Evolutionary conservation across 2,797 vertebrate species (phyloP).

Genomic region (Pseudochromis fuscus): DNA sequence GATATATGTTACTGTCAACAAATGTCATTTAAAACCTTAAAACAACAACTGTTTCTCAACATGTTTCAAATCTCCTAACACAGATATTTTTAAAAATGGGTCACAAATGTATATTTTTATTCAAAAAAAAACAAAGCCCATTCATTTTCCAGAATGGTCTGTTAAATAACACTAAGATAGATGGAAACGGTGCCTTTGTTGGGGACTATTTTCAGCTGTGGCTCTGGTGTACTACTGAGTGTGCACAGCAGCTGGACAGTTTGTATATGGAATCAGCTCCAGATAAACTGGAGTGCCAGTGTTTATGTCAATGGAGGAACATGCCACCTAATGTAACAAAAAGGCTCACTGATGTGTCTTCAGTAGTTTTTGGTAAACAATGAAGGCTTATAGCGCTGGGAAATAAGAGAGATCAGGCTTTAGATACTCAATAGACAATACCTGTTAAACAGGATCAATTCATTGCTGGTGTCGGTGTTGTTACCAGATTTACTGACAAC

Average conservation of each 20-base stretch:
- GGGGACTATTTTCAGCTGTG: not conserved
- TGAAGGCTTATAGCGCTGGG: not conserved
- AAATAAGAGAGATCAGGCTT: conserved; percentile 5
- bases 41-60: too few species aligned
- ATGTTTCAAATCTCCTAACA: too few species aligned
- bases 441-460: conserved; percentile 3
- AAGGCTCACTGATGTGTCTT: not conserved
- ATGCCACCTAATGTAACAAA: not conserved
- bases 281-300: not conserved
- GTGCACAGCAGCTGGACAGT: not conserved
- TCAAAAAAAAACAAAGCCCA: not conserved
- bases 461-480: not conserved
- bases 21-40: too few species aligned
- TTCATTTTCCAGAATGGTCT: not conserved
- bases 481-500: not conserved
- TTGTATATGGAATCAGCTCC: not conserved
- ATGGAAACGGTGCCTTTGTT: not conserved
- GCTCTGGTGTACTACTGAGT: not conserved
- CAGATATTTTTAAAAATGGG: not conserved
- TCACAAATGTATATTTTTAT: not conserved
- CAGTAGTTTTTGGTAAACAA: not conserved
- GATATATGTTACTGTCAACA: too few species aligned
- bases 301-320: not conserved
- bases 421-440: conserved; percentile 1
- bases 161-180: not conserved